Evolutionary conservation across 1,140 invertebrate species (phyloP), one percentile per base, ranked within the genome.

Genomic region (Tetramorium parvispinum): DNA sequence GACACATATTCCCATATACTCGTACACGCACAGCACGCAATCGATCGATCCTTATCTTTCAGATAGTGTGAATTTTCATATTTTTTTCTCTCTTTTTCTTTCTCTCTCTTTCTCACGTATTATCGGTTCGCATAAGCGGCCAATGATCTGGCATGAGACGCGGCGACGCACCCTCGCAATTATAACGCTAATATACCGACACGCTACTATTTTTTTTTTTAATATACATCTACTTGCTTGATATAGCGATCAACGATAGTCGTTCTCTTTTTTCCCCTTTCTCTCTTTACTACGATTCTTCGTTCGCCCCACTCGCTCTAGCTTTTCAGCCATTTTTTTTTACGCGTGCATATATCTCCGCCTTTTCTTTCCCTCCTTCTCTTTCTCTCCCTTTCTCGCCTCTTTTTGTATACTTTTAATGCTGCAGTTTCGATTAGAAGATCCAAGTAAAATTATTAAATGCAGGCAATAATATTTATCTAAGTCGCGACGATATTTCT

Each of bases 201-300:
- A 87, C 89, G 89, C 92, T 94, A 93, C 91, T 92, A 91, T 85
- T 88, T 68, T 88, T 68, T 88, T 87, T 66, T 83, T 82, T 71
- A 89, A 88, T 89, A 85, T 90, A 90, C 87, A 90, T 88, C 76
- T 91, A 91, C 86, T 90, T 87, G 85, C 88, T 87, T 89, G 85
- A 82, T 90, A 87, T 89, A 90, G 88, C 89, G 79, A 87, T 89
- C 89, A 90, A 90, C 88, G 88, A 89, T 90, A 89, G 63, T 90
- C 76, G 55, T 89, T 43, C 63, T 86, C 68, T 57, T 43, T 85
- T 43, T 53, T 53, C 3, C 18, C 27, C 37, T 40, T 46, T 78
- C 18, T 71, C 53, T 68, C 49, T 82, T 63, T 73, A 83, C 49
- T 83, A 89, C 55, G 85, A 71, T 82, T 89, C 70, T 79, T 85